Conservation (phyloP, 2,113 vertebrate species). For the Hylia prasina region DNA sequence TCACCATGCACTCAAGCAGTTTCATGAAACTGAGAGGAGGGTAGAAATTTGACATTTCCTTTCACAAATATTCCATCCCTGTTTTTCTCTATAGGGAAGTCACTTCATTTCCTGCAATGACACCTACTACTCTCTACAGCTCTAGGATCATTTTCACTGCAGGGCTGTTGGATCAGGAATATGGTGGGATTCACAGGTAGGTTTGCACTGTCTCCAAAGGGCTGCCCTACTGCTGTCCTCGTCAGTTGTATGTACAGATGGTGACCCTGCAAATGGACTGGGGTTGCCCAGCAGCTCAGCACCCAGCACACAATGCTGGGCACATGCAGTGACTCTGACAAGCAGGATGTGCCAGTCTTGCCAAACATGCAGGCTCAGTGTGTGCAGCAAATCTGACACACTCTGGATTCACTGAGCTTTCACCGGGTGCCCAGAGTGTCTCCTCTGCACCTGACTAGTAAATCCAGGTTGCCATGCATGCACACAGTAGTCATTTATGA, state of each 20-base stretch:
- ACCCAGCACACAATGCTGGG: not conserved
- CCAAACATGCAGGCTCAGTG: accelerated
- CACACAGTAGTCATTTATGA: not conserved
- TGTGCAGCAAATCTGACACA: not conserved
- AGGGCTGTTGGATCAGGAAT: not conserved
- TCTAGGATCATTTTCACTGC: not conserved
- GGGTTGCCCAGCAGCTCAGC: not conserved
- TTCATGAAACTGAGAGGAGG: not conserved
- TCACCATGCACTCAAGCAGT: not conserved
- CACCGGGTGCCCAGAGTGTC: not conserved
- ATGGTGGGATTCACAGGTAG: not conserved
- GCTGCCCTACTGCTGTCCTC: not conserved
- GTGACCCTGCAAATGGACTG: not conserved
- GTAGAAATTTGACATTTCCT: not conserved
- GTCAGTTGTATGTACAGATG: not conserved
- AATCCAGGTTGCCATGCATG: not conserved
- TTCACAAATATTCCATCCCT: not conserved
- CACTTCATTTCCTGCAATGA: not conserved
- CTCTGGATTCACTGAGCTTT: not conserved
- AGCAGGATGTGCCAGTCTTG: not conserved
- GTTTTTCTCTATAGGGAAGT: not conserved
- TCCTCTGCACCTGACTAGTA: not conserved
- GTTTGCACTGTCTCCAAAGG: not conserved
- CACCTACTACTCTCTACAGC: not conserved
- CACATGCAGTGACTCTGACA: accelerated